A percentile compares a stretch with the other conserved stretches of the same genome.
phyloP scores from a whole-genome alignment of 2,113 vertebrate species.

The Hemichromis elongatus region DNA sequence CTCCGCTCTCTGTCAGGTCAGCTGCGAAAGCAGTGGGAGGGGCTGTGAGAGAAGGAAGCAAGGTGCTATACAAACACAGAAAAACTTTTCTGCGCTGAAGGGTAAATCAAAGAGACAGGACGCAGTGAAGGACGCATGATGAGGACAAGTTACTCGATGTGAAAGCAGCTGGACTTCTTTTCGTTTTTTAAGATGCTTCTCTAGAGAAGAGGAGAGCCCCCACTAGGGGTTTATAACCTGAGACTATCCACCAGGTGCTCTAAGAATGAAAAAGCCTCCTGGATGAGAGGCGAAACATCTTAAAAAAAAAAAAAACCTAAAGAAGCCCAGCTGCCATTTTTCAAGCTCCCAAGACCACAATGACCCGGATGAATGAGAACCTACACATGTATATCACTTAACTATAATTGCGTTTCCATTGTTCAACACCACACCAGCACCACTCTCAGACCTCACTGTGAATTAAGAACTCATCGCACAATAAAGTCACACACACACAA shows the following conservation, averaged over 20 bases:
- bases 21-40: slow-evolving; percentile 69
- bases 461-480: background rate
- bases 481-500: background rate
- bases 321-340: background rate
- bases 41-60: slow-evolving; percentile 72
- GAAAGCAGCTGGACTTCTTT: background rate
- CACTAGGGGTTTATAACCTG: background rate
- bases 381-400: background rate
- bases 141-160: background rate
- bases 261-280: background rate
- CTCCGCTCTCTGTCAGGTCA: slow-evolving; percentile 65
- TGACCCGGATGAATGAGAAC: background rate
- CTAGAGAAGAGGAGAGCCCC: background rate
- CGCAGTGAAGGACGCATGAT: accelerated
- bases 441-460: background rate
- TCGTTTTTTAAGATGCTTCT: background rate
- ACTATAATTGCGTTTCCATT: background rate
- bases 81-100: slow-evolving; percentile 58
- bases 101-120: background rate
- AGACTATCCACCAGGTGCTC: background rate
- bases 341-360: background rate
- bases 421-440: background rate
- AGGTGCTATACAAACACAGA: slow-evolving; percentile 72
- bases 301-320: background rate
- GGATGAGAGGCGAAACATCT: background rate